Base-by-base conservation (phyloP, 2,888 invertebrate genomes). In the Blera fallax region DNA sequence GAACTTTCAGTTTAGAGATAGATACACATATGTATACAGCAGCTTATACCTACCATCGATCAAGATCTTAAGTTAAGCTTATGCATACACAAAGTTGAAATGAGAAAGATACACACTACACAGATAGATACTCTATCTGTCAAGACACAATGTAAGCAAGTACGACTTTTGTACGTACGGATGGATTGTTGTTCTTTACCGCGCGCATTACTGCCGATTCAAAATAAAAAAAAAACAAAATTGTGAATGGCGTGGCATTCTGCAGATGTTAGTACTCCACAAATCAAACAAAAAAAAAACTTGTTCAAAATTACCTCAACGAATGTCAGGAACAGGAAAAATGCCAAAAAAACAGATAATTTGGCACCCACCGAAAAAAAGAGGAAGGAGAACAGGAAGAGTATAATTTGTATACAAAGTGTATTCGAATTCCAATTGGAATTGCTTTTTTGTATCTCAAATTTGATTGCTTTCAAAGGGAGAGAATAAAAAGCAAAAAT, bases 1-100 rank as follows among this genome's bases (percentile, higher is more conserved):
- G 64, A 76, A 70, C 64, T 58, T 76, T 81, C 11, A 40, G 29
- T 64, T 69, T 11, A 40, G 32, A 70, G 54, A 62, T 40, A 70
- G n/a, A 21, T n/a, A 29, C 27, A 27, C n/a, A 18, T 14, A 16
- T 64, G n/a, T 52, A 21, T 11, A 14, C 21, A 1, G 3, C n/a
- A n/a, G n/a, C n/a, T n/a, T n/a, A n/a, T 7, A 29, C 64, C 45
- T 34, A 10, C 21, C 34, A 4, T 48, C 67, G 60, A 27, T 73
- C 29, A 40, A 62, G 50, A 72, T 60, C 70, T 70, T 56, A 56
- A 45, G 16, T 27, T 14, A 29, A 64, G 18, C 34, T 24, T 10
- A 37, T 32, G 14, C 34, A 37, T 34, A 50, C 60, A 45, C 24
- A 18, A 34, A 37, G 16, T 37, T 45, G 16, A 60, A 60, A 10